A percentile compares a stretch with the other conserved stretches of the same genome.
Evolutionary conservation across 1,140 invertebrate genomes (phyloP).

Genomic region (Drosophila tropicalis): DNA sequence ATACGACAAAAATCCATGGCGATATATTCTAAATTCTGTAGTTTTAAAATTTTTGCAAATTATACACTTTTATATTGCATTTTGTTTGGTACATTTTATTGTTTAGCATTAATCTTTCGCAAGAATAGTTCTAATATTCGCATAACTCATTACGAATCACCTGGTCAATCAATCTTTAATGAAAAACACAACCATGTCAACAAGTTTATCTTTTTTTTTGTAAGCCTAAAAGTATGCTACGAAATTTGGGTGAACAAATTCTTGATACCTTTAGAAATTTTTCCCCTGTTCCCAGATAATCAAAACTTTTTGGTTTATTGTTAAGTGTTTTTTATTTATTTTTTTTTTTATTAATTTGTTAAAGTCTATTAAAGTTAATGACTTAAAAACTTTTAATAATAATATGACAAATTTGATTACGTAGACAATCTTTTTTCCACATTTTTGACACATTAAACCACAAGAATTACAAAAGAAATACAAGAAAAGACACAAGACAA

Average conservation of each 20-base stretch:
- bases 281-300: too few species aligned
- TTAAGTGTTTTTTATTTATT: slow-evolving; percentile 20
- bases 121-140: too few species aligned
- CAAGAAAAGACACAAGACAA: slow-evolving; percentile 39
- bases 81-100: too few species aligned
- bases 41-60: not conserved
- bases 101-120: too few species aligned
- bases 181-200: too few species aligned
- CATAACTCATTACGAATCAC: too few species aligned
- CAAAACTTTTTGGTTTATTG: slow-evolving; percentile 3
- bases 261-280: too few species aligned
- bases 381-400: slow-evolving; percentile 51
- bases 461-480: slow-evolving; percentile 23
- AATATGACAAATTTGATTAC: slow-evolving; percentile 34
- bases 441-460: slow-evolving; percentile 37
- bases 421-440: slow-evolving; percentile 30
- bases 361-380: slow-evolving; percentile 74
- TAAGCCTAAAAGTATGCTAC: too few species aligned
- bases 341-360: slow-evolving; percentile 58
- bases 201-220: too few species aligned
- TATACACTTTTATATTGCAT: too few species aligned
- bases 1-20: slow-evolving; percentile 31
- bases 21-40: not conserved
- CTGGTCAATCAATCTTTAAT: too few species aligned
- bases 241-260: too few species aligned